These are phyloP conservation scores for Coboldia fuscipes DNA, from an alignment of 1,140 invertebrate species.

Conservation along the genomic window DNA sequence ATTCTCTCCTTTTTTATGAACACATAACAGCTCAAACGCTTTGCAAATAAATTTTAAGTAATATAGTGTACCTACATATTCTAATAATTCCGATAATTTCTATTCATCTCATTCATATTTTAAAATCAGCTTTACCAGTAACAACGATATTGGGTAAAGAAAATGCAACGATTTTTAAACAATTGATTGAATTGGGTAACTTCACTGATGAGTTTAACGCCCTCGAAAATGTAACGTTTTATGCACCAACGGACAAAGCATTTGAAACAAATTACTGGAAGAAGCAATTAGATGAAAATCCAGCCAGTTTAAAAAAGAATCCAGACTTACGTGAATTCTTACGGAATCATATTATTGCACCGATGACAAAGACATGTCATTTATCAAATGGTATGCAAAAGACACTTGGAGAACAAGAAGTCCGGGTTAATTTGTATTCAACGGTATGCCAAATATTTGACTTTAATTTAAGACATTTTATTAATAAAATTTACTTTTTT, in stretches of 20 bases:
- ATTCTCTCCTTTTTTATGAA: too few relatives aligned
- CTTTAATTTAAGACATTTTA: not conserved
- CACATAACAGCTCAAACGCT: too few relatives aligned
- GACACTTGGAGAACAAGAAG: constrained; percentile 21
- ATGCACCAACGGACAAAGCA: constrained; percentile 38
- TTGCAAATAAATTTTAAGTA: too few relatives aligned
- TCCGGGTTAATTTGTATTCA: constrained; percentile 33
- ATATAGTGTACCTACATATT: too few relatives aligned
- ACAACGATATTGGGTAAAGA: constrained; percentile 21
- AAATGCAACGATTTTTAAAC: constrained; percentile 26
- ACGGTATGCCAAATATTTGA: constrained; percentile 8
- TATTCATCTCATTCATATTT: too few relatives aligned
- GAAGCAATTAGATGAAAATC: constrained; percentile 19
- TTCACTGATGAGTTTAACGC: constrained; percentile 30
- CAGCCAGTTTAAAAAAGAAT: constrained; percentile 17
- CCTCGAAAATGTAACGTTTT: constrained; percentile 33
- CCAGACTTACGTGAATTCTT: constrained; percentile 28
- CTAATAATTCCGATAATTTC: too few relatives aligned
- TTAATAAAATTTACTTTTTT: constrained; percentile 4
- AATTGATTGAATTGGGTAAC: constrained; percentile 26
- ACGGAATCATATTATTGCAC: constrained; percentile 30
- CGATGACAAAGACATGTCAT: constrained; percentile 24
- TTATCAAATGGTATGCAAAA: constrained; percentile 26
- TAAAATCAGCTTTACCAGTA: constrained; percentile 23
- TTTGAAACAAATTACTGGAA: constrained; percentile 22